Evolutionary conservation across 2,888 invertebrate genomes (phyloP).

Genomic region (Cryptocheilus praepositus): DNA sequence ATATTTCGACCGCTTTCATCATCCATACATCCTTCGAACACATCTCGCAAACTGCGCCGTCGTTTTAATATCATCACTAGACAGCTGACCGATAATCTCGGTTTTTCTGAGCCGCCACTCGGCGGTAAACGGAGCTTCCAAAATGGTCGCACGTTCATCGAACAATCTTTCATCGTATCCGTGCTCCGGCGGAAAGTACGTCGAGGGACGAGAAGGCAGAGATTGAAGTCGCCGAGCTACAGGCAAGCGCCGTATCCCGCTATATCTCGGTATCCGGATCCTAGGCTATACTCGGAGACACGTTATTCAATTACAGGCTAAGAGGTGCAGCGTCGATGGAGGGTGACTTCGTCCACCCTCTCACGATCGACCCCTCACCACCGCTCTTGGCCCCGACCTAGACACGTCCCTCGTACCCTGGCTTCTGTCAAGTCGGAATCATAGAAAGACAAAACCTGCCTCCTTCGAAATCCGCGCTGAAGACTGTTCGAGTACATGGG

Average conservation of each 20-base stretch:
- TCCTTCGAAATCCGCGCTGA: neutral
- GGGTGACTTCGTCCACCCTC: constrained; percentile 48
- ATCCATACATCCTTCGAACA: too few relatives aligned
- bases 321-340: constrained; percentile 62
- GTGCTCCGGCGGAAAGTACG: constrained; percentile 18
- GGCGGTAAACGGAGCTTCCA: constrained; percentile 25
- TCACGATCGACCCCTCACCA: constrained; percentile 35
- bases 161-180: constrained; percentile 44
- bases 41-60: too few relatives aligned
- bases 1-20: too few relatives aligned
- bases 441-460: constrained; percentile 62
- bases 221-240: constrained; percentile 49
- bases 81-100: too few relatives aligned
- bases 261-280: constrained; percentile 58
- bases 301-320: constrained; percentile 70
- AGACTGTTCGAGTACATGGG: neutral
- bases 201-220: constrained; percentile 30
- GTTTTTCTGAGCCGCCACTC: neutral
- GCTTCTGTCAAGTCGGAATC: constrained; percentile 50
- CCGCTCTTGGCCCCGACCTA: constrained; percentile 37
- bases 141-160: constrained; percentile 35
- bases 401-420: constrained; percentile 34
- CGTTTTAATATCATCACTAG: too few relatives aligned
- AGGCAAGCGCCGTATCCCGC: constrained; percentile 49
- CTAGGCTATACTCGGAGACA: constrained; percentile 60